Evolutionary conservation across 2,888 invertebrate species (phyloP).

Genomic region (Lordiphosa andalusiaca): DNA sequence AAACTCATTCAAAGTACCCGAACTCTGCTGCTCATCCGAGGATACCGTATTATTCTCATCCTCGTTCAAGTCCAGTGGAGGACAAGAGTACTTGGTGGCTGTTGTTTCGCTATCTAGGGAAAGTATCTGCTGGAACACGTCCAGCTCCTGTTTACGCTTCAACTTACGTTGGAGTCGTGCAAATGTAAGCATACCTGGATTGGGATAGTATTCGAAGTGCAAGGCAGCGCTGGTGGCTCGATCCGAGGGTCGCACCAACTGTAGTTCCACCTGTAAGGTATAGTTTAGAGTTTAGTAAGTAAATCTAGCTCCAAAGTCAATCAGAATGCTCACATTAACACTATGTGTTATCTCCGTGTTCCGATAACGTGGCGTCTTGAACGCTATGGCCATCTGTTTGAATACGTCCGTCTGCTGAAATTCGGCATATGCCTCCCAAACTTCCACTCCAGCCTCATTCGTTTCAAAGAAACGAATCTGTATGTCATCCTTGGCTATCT

Average conservation of each 20-base stretch:
- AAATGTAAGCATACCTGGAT: slow-evolving; percentile 90
- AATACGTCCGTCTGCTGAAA: slow-evolving; percentile 89
- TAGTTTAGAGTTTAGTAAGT: no score
- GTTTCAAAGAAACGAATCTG: slow-evolving; percentile 93
- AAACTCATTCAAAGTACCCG: slow-evolving; percentile 71
- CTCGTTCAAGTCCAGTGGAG: slow-evolving; percentile 60
- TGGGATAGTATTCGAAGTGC: slow-evolving; percentile 86
- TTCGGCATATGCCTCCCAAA: slow-evolving; percentile 92
- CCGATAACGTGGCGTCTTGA: slow-evolving; percentile 89
- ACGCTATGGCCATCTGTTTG: slow-evolving; percentile 92
- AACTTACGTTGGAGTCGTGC: slow-evolving; percentile 84
- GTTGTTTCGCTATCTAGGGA: slow-evolving; percentile 80
- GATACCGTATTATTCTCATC: slow-evolving; percentile 66
- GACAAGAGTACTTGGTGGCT: slow-evolving; percentile 73
- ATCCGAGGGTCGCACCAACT: slow-evolving; percentile 91
- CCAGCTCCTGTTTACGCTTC: slow-evolving; percentile 82
- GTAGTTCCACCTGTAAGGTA: slow-evolving; percentile 85
- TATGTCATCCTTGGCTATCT: slow-evolving; percentile 93
- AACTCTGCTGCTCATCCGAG: slow-evolving; percentile 70
- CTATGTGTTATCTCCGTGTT: slow-evolving; percentile 85
- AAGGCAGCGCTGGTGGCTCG: slow-evolving; percentile 89
- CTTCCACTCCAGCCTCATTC: slow-evolving; percentile 82
- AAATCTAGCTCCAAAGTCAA: no score
- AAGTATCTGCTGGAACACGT: slow-evolving; percentile 82
- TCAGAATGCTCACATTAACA: slow-evolving; percentile 82